Evolutionary conservation across 92 coral and sea anemone genomes (phyloP).

Genomic region (Zoanthus gigantus): DNA sequence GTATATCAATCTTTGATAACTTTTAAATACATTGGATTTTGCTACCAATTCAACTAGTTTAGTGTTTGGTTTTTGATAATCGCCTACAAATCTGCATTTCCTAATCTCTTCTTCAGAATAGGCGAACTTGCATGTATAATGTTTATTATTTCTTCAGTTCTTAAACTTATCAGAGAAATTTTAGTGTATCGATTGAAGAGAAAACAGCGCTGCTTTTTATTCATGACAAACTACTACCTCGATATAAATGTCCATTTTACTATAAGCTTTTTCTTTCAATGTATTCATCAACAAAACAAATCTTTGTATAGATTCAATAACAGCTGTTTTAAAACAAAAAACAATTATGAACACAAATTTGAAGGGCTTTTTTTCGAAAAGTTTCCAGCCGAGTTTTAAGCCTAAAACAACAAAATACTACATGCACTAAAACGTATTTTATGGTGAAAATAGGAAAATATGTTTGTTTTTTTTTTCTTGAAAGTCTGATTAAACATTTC

Average conservation of each 20-base stretch:
- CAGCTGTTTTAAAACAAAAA: conserved; percentile 4
- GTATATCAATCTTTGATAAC: neutral
- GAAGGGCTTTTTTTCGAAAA: neutral
- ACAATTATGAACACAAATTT: neutral
- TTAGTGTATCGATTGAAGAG: neutral
- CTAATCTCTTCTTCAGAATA: neutral
- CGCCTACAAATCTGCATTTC: conserved; percentile 2
- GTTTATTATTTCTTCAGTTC: neutral
- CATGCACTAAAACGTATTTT: no score
- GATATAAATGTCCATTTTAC: neutral
- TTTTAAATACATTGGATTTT: neutral
- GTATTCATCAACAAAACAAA: neutral
- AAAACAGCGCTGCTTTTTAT: neutral
- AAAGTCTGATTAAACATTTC: no score
- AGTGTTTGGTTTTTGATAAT: conserved; percentile 7
- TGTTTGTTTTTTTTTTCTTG: no score
- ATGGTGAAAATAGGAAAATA: no score
- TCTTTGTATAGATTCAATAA: neutral
- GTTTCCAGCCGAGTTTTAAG: neutral
- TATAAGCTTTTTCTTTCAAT: neutral
- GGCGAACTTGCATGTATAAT: no score
- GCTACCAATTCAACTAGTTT: neutral
- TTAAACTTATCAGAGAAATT: neutral
- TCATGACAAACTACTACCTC: neutral
- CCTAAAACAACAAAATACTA: neutral